These are phyloP conservation scores for Cinclus mexicanus DNA, from an alignment of 2,113 vertebrate species.

Conservation along the genomic window DNA sequence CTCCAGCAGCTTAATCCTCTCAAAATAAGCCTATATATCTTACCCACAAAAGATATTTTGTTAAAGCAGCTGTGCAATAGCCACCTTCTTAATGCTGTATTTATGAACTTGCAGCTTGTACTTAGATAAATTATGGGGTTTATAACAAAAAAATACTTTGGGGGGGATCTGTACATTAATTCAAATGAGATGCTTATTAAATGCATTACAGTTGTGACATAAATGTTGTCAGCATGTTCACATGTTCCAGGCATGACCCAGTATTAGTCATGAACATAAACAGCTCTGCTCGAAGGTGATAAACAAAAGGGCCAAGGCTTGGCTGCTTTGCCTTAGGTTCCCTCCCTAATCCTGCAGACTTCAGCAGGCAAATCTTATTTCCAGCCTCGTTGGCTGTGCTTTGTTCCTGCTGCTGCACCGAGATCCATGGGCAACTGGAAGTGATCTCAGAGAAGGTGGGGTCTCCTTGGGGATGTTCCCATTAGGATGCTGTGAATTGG, in stretches of 20 bases:
- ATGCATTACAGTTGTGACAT: slow-evolving; percentile 33
- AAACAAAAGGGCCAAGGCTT: not conserved
- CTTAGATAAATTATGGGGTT: slow-evolving; percentile 58
- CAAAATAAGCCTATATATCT: slow-evolving; percentile 32
- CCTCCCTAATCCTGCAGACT: not conserved
- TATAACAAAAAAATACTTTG: slow-evolving; percentile 16
- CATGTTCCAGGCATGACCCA: not conserved
- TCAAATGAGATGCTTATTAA: slow-evolving; percentile 58
- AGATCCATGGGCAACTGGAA: not conserved
- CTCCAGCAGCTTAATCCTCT: slow-evolving; percentile 31
- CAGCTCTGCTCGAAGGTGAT: not conserved
- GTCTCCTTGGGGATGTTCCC: not conserved
- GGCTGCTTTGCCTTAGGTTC: not conserved
- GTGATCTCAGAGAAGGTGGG: not conserved
- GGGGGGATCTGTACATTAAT: slow-evolving; percentile 48
- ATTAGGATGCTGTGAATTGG: rapidly evolving
- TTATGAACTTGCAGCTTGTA: slow-evolving; percentile 44
- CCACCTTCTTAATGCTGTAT: slow-evolving; percentile 49
- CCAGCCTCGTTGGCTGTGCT: not conserved
- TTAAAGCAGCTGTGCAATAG: slow-evolving; percentile 51
- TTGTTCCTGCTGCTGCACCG: not conserved
- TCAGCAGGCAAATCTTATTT: not conserved
- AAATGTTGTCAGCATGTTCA: slow-evolving; percentile 18
- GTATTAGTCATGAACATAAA: not conserved
- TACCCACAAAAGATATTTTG: slow-evolving; percentile 40